Conservation (phyloP, 2,113 vertebrate species). For the Rhinolophus ferrumequinum region DNA sequence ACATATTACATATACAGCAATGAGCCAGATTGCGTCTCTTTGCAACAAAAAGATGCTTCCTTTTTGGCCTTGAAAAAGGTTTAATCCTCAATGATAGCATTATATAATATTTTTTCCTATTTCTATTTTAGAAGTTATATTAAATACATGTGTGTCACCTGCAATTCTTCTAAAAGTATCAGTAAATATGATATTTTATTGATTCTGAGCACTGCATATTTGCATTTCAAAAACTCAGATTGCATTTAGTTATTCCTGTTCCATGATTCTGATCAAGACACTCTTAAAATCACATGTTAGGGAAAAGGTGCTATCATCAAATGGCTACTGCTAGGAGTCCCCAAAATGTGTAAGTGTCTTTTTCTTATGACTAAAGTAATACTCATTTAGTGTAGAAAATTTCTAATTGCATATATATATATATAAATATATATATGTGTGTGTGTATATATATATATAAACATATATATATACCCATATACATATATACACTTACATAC, state of each 20-base stretch:
- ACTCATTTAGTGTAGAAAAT: not conserved
- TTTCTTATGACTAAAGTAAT: conserved; percentile 11
- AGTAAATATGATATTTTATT: not conserved
- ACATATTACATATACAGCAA: not conserved
- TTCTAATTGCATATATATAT: not conserved
- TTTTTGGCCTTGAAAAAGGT: not conserved
- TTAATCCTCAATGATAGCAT: not conserved
- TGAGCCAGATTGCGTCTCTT: conserved; percentile 9
- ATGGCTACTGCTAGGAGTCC: not conserved
- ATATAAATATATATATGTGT: too few relatives aligned
- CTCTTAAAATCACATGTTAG: not conserved
- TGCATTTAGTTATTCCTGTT: conserved; percentile 12
- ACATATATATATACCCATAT: too few relatives aligned
- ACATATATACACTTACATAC: too few relatives aligned
- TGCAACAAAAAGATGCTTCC: conserved; percentile 1
- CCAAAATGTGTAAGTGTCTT: not conserved
- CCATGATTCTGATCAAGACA: not conserved
- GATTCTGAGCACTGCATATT: not conserved
- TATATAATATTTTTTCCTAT: not conserved
- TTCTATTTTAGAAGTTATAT: conserved; percentile 19
- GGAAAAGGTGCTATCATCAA: conserved; percentile 4
- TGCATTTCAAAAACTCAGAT: conserved; percentile 23
- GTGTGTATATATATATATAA: too few relatives aligned
- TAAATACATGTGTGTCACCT: not conserved
- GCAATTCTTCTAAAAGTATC: conserved; percentile 27